phyloP scores from a whole-genome alignment of 2,113 vertebrate genomes.

The Psilopsiagon aymara region DNA sequence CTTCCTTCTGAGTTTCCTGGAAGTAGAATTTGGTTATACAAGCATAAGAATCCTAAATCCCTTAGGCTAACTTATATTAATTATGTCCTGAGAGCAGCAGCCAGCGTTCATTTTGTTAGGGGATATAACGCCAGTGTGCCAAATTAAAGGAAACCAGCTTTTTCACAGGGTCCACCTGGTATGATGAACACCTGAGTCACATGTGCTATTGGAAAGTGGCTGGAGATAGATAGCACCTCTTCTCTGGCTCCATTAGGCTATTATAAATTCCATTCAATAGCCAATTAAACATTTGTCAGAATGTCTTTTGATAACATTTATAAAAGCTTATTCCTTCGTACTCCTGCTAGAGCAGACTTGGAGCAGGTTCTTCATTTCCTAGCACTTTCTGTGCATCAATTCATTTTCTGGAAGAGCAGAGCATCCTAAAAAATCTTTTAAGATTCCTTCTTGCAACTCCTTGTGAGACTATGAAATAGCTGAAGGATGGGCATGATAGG shows the following conservation, averaged over 20 bases:
- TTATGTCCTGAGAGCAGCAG: not conserved
- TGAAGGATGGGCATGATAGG: not conserved
- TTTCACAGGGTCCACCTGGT: not conserved
- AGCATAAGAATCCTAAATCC: not conserved
- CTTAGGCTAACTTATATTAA: not conserved
- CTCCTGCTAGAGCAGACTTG: not conserved
- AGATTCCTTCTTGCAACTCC: not conserved
- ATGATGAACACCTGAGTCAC: not conserved
- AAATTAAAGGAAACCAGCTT: not conserved
- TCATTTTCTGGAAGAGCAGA: not conserved
- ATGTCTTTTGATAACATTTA: not conserved
- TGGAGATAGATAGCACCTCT: not conserved
- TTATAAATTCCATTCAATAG: accelerated
- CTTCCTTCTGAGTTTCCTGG: not conserved
- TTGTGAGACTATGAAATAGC: not conserved
- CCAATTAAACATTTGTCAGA: not conserved
- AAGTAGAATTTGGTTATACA: not conserved
- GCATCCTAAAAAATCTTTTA: not conserved
- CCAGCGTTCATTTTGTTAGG: not conserved
- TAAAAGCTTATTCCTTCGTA: not conserved
- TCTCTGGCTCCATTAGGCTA: not conserved
- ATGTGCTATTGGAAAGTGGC: not conserved
- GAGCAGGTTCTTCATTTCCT: not conserved
- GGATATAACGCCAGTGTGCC: not conserved
- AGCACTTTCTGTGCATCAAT: not conserved